These are phyloP conservation scores for Monopterus albus DNA, from an alignment of 2,113 vertebrate species.

Conservation along the genomic window DNA sequence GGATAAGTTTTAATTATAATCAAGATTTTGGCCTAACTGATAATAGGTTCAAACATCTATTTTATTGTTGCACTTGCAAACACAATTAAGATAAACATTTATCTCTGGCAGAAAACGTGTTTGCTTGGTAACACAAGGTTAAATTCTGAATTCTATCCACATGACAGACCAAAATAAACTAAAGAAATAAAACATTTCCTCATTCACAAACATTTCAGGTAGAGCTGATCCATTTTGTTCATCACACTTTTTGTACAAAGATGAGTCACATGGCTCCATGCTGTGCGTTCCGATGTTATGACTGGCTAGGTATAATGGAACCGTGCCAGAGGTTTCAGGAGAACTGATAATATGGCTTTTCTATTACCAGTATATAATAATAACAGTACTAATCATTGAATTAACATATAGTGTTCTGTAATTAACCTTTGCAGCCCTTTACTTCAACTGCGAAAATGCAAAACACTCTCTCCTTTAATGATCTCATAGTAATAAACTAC, in stretches of 20 bases:
- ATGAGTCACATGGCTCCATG: slow-evolving; percentile 1
- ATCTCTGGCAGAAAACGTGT: too few species aligned
- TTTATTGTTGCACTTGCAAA: too few species aligned
- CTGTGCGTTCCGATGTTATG: not conserved
- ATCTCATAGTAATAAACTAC: slow-evolving; percentile 25
- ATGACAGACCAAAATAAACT: not conserved
- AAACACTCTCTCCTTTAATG: slow-evolving; percentile 5
- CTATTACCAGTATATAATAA: not conserved
- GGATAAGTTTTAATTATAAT: too few species aligned
- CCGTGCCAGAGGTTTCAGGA: not conserved
- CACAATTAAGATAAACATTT: too few species aligned
- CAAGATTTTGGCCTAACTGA: too few species aligned
- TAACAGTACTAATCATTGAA: not conserved
- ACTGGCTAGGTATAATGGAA: not conserved
- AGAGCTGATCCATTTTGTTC: not conserved
- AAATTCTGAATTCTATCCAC: not conserved
- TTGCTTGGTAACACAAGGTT: too few species aligned
- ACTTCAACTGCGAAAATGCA: not conserved
- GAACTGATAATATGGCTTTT: not conserved
- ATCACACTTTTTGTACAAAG: not conserved
- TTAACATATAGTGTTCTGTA: not conserved
- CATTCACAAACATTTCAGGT: not conserved
- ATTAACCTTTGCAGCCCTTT: not conserved
- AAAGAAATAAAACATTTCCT: not conserved
- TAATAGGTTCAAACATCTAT: too few species aligned